Evolutionary conservation across 2,797 vertebrate genomes (phyloP).

Genomic region (Morelia viridis): DNA sequence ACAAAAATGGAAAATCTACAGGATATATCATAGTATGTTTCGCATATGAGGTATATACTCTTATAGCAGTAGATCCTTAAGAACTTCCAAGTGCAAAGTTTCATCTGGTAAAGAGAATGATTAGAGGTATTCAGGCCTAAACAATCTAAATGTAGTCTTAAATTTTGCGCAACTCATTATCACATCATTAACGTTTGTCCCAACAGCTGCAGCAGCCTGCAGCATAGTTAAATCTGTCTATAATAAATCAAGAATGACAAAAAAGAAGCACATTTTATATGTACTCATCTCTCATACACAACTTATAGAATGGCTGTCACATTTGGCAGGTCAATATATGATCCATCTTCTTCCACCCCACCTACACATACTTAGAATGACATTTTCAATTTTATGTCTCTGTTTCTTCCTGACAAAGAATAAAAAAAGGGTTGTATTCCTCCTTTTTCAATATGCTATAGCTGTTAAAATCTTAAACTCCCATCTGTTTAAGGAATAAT

Average conservation of each 20-base stretch:
- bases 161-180: slow-evolving; percentile 2
- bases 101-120: background rate
- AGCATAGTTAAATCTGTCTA: slow-evolving; percentile 13
- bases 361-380: slow-evolving; percentile 10
- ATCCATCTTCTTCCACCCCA: slow-evolving; percentile 18
- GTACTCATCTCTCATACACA: slow-evolving; percentile 30
- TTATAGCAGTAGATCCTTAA: slow-evolving; percentile 1
- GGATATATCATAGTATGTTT: background rate
- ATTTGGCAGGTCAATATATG: slow-evolving; percentile 30
- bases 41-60: slow-evolving; percentile 1
- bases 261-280: slow-evolving; percentile 35
- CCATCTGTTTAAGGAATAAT: slow-evolving; percentile 15
- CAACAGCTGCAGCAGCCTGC: background rate
- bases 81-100: background rate
- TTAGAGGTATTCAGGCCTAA: background rate
- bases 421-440: slow-evolving; percentile 2
- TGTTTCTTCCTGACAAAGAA: slow-evolving; percentile 7
- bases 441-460: background rate
- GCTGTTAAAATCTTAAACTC: slow-evolving; percentile 33
- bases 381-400: slow-evolving; percentile 27
- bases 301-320: background rate
- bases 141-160: background rate
- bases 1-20: background rate
- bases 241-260: slow-evolving; percentile 26
- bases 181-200: slow-evolving; percentile 23